These are phyloP conservation scores for Fregetta grallaria DNA, from an alignment of 2,113 vertebrate genomes.

Conservation along the genomic window DNA sequence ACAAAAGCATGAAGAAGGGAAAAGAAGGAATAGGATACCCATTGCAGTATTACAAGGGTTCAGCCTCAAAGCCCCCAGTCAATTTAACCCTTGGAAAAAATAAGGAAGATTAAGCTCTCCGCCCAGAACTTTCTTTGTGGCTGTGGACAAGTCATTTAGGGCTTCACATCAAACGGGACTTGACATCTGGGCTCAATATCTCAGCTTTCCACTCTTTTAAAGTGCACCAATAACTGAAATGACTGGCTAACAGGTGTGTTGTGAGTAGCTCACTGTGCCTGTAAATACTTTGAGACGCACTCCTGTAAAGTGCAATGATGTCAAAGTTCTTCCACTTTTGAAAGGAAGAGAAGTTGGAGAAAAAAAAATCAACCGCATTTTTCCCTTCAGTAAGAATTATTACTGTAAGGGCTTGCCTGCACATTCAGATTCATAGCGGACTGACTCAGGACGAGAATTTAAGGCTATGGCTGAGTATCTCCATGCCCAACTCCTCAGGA, in stretches of 20 bases:
- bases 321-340: neutral
- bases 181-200: neutral
- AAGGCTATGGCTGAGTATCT: neutral
- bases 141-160: neutral
- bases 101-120: neutral
- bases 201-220: neutral
- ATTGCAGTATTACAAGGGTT: neutral
- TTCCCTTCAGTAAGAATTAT: neutral
- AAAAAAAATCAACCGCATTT: neutral
- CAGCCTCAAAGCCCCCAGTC: neutral
- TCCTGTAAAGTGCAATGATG: neutral
- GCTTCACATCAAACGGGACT: neutral
- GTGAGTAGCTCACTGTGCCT: neutral
- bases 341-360: neutral
- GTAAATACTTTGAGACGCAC: neutral
- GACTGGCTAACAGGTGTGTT: neutral
- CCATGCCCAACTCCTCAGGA: neutral
- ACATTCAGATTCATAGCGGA: neutral
- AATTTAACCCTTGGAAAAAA: neutral
- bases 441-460: neutral
- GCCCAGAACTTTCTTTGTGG: neutral
- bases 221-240: neutral
- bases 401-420: neutral
- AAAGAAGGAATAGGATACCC: neutral
- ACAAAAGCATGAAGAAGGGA: neutral